A percentile compares a stretch with the other conserved stretches of the same genome.
These are phyloP conservation scores for Diabrotica undecimpunctata DNA, from an alignment of 1,140 invertebrate genomes.

Conservation along the genomic window DNA sequence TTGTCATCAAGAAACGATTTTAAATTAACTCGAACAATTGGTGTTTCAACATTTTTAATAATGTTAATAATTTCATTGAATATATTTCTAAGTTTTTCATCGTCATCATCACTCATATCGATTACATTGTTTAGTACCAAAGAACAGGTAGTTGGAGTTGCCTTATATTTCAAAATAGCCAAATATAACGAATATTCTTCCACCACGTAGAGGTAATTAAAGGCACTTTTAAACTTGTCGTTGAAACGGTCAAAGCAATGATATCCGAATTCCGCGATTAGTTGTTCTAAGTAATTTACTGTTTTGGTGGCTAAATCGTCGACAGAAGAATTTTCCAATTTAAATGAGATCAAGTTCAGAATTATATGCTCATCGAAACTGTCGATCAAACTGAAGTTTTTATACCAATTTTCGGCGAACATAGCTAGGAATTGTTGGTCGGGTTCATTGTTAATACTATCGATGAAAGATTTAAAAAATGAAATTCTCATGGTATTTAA, in stretches of 20 bases:
- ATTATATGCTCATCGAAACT: conserved; percentile 4
- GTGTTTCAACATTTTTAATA: not conserved
- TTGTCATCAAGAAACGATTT: too few relatives aligned
- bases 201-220: not conserved
- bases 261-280: not conserved
- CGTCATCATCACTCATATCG: not conserved
- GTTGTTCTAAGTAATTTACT: conserved; percentile 10
- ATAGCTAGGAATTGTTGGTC: not conserved
- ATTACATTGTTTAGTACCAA: not conserved
- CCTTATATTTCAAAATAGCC: conserved; percentile 8
- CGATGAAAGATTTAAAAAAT: not conserved
- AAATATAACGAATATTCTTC: conserved; percentile 4
- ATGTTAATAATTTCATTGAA: not conserved
- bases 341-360: not conserved
- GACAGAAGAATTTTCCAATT: not conserved
- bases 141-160: not conserved
- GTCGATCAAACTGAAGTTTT: not conserved
- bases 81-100: not conserved
- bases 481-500: not conserved
- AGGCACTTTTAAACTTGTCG: not conserved
- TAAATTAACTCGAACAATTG: not conserved
- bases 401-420: conserved; percentile 4
- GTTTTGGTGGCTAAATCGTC: not conserved
- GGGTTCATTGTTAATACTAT: not conserved
- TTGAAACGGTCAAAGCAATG: conserved; percentile 2